These are phyloP conservation scores for Morone saxatilis DNA, from an alignment of 2,113 vertebrate genomes.

Conservation along the genomic window DNA sequence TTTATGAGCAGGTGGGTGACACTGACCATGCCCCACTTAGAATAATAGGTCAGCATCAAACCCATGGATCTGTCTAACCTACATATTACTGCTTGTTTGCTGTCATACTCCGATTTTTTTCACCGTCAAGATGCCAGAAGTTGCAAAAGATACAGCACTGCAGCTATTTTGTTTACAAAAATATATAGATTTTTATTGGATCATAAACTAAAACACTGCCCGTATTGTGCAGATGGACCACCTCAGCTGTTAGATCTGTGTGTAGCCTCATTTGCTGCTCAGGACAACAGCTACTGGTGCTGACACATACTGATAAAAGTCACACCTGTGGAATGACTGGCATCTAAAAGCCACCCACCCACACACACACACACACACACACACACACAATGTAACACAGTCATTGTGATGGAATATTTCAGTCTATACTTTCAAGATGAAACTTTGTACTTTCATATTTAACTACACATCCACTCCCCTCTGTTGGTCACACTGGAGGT, in stretches of 20 bases:
- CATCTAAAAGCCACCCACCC: not conserved
- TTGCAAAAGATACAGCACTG: not conserved
- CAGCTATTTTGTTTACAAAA: not conserved
- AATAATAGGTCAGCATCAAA: conserved; percentile 31
- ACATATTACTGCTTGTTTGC: conserved; percentile 5
- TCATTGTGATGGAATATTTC: not conserved
- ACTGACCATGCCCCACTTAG: conserved; percentile 12
- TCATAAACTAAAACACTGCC: not conserved
- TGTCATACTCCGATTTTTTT: not conserved
- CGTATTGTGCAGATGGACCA: no score
- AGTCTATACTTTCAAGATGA: not conserved
- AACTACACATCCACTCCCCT: not conserved
- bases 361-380: not conserved
- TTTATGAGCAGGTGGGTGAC: not conserved
- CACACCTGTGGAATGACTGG: conserved; percentile 36
- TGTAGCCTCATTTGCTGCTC: not conserved
- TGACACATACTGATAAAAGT: conserved; percentile 42
- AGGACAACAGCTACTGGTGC: conserved; percentile 21
- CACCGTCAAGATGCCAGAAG: no score
- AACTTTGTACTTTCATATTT: not conserved
- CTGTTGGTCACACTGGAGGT: conserved; percentile 8
- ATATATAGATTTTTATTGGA: not conserved
- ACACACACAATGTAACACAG: not conserved
- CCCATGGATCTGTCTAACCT: not conserved
- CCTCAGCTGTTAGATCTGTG: not conserved